Conservation (phyloP, 2,113 vertebrate genomes). For the Phalacrocorax aristotelis region DNA sequence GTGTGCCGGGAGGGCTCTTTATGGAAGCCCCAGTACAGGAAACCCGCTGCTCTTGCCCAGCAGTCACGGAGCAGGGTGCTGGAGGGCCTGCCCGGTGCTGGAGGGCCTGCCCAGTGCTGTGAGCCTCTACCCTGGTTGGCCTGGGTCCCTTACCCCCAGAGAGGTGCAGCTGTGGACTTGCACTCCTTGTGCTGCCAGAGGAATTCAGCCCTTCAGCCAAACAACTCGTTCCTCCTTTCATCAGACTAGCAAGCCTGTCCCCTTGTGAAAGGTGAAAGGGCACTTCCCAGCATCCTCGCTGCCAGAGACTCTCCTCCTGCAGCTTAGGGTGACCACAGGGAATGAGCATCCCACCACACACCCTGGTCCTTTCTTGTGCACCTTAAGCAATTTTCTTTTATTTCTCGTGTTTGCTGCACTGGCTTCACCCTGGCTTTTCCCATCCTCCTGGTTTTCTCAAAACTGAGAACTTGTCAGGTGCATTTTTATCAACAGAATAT, state of each 20-base stretch:
- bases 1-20: background rate
- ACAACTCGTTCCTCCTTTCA: background rate
- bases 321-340: background rate
- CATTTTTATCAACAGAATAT: background rate
- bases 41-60: rapidly evolving
- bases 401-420: background rate
- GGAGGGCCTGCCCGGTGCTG: background rate
- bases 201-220: background rate
- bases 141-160: background rate
- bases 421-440: background rate
- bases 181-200: background rate
- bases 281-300: background rate
- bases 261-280: background rate
- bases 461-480: background rate
- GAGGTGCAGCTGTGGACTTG: background rate
- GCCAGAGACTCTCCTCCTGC: background rate
- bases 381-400: background rate
- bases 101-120: background rate
- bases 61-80: background rate
- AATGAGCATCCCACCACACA: background rate
- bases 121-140: background rate
- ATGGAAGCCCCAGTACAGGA: background rate
- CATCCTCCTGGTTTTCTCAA: background rate
- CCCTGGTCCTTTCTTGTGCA: background rate
- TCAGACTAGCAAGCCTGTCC: background rate